Evolutionary conservation across 1,140 invertebrate species (phyloP).

Genomic region (Ips typographus): DNA sequence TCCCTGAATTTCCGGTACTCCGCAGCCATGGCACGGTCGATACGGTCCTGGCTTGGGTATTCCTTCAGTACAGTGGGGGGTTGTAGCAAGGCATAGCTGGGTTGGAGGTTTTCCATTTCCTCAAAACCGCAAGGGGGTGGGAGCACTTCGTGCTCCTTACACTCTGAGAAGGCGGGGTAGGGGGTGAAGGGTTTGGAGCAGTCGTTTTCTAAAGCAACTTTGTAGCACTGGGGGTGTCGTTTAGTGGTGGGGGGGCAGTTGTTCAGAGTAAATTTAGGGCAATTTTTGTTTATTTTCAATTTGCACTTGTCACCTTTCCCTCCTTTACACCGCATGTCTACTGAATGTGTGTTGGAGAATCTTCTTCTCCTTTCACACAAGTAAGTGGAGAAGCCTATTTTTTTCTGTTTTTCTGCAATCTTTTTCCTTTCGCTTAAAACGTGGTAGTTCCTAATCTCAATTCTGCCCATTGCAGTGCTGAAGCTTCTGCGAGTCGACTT

Average conservation of each 20-base stretch:
- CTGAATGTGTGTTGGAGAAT: neutral
- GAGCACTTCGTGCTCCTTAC: conserved; percentile 10
- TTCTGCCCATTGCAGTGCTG: neutral
- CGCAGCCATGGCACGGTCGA: conserved; percentile 9
- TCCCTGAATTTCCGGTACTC: conserved; percentile 28
- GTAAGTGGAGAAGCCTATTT: conserved; percentile 17
- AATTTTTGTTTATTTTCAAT: conserved; percentile 4
- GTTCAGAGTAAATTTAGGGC: conserved; percentile 14
- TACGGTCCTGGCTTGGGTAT: conserved; percentile 13
- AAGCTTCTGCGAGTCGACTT: conserved; percentile 12
- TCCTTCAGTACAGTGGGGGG: neutral
- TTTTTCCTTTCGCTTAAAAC: conserved; percentile 12
- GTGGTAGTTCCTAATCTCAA: conserved; percentile 22
- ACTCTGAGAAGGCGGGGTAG: conserved; percentile 26
- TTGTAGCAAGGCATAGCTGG: conserved; percentile 9
- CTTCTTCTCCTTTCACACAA: conserved; percentile 4
- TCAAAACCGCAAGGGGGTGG: neutral
- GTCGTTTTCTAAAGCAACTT: neutral
- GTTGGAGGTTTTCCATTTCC: conserved; percentile 21
- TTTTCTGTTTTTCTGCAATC: conserved; percentile 12
- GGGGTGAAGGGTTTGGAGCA: conserved; percentile 15
- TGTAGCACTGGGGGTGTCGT: neutral
- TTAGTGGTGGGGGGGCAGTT: conserved; percentile 2
- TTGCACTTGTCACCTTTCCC: neutral
- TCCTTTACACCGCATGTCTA: neutral